Evolutionary conservation across 2,113 vertebrate genomes (phyloP), one percentile per base, ranked within the genome.

Genomic region (Egretta garzetta): DNA sequence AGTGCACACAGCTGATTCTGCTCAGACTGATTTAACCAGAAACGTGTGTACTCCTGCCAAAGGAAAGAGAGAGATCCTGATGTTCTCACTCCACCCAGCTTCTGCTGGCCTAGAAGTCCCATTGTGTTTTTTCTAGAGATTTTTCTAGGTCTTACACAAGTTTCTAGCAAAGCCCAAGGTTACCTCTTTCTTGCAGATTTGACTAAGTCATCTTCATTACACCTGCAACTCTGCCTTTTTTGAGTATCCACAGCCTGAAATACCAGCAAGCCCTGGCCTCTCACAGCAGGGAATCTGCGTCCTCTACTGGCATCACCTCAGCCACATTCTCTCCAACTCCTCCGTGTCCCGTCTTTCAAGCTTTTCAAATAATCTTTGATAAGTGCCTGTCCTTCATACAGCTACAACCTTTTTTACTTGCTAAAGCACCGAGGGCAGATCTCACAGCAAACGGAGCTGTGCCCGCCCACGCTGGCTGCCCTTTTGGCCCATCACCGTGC

Each of bases 291-390:
- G 21, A 32, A 21, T 32, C 33, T 0, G 8, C 4, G 1, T 55
- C 66, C 73, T 62, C 43, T 50, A 21, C 73, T 28, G 59, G 7
- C 41, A 45, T 6, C 59, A 17, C 0, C 50, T 53, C 64, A 71
- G 24, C 41, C 56, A 11, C 1, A 0, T 6, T 37, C 76, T 14
- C 37, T 60, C 77, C 56, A 45, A 3, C 49, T 52, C 59, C 52
- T 55, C n/a, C 28, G 30, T 1, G 4, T 5, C 35, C 7, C 67
- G 7, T 6, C 39, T 14, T 23, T 37, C 52, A 37, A 12, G 45
- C 56, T 58, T 63, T 9, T 11, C 27, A 17, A 23, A 1, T 32
- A 4, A 27, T 8, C 14, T 33, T 53, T 3, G 1, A 0, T 2
- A 11, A 32, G 32, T 3, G 2, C 14, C n/a, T 28, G 18, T 1